Conservation (phyloP, 2,888 invertebrate species). For the Nysson spinosus region DNA sequence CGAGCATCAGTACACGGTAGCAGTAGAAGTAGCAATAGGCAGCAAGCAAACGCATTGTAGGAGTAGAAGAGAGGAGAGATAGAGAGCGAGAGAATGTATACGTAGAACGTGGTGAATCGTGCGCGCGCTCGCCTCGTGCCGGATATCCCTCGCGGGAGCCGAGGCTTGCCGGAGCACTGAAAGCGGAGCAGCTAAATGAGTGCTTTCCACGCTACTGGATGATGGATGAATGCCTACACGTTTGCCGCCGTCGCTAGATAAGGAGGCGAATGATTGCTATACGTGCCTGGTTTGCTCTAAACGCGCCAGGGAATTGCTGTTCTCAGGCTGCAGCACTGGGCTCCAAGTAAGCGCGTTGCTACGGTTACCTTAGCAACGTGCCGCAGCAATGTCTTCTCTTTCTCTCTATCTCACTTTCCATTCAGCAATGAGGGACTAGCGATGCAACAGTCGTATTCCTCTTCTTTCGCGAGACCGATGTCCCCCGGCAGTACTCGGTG, state of each 20-base stretch:
- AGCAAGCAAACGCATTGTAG: conserved; percentile 9
- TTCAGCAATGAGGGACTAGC: background rate
- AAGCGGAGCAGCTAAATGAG: conserved; percentile 58
- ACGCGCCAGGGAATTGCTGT: conserved; percentile 50
- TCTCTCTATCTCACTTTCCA: too few relatives aligned
- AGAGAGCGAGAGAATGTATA: too few relatives aligned
- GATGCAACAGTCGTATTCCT: background rate
- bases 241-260: conserved; percentile 65
- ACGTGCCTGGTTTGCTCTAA: conserved; percentile 58
- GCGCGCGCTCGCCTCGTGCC: conserved; percentile 42
- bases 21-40: background rate
- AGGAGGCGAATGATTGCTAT: conserved; percentile 62
- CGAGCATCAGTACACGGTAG: too few relatives aligned
- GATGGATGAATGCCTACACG: conserved; percentile 68
- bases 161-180: conserved; percentile 27
- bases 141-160: conserved; percentile 44
- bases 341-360: background rate
- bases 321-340: conserved; percentile 8
- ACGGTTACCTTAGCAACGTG: conserved; percentile 33
- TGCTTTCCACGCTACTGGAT: conserved; percentile 70
- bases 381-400: too few relatives aligned
- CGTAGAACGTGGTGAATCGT: conserved; percentile 22
- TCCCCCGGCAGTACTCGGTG: conserved; percentile 40
- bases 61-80: conserved; percentile 4
- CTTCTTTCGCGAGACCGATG: conserved; percentile 22